phyloP scores from a whole-genome alignment of 2,113 vertebrate genomes.

The Pyrgilauda ruficollis region DNA sequence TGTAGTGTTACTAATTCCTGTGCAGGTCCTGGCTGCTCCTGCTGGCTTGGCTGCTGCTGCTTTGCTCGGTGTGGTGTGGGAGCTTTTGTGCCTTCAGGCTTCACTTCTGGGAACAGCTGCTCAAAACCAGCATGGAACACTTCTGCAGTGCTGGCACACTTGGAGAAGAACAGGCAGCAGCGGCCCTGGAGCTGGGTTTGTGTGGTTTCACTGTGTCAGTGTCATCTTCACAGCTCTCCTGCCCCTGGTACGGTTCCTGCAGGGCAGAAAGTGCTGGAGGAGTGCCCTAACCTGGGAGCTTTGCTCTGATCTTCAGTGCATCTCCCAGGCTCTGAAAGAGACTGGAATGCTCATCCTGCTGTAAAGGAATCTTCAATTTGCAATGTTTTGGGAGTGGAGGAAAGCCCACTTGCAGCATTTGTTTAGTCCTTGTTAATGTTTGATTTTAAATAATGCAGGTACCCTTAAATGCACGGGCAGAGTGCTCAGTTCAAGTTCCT shows the following conservation, averaged over 20 bases:
- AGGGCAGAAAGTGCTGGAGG: no score
- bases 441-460: not conserved
- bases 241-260: fast-evolving
- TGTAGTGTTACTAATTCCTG: not conserved
- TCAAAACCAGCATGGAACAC: fast-evolving
- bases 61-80: not conserved
- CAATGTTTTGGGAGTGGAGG: no score
- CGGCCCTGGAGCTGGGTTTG: fast-evolving
- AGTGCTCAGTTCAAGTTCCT: not conserved
- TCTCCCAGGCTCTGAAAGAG: not conserved
- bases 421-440: not conserved
- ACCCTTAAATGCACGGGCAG: fast-evolving
- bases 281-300: fast-evolving
- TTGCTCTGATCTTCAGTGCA: not conserved
- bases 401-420: not conserved
- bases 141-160: fast-evolving
- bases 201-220: fast-evolving
- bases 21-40: not conserved
- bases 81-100: not conserved
- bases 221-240: fast-evolving
- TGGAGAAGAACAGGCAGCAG: not conserved
- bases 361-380: no score
- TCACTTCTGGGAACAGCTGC: not conserved
- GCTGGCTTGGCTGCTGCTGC: constrained; percentile 5
- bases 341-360: not conserved